Conservation (phyloP, 1,140 invertebrate genomes). For the Hirudo medicinalis region DNA sequence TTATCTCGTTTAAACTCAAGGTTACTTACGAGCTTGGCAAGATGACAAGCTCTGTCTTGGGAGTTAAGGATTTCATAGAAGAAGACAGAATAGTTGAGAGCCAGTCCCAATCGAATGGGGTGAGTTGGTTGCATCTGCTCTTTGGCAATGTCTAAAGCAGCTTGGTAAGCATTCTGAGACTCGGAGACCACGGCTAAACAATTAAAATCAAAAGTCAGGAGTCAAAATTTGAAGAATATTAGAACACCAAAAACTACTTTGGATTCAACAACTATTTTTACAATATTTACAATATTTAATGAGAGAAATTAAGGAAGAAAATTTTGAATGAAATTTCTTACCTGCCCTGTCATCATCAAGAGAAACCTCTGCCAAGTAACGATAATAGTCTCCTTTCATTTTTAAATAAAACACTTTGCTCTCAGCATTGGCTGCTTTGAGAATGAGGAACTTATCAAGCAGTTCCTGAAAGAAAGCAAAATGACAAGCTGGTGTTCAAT, state of each 20-base stretch:
- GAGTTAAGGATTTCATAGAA: constrained; percentile 97
- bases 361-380: constrained; percentile 96
- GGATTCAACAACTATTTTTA: neutral
- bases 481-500: neutral
- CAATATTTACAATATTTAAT: neutral
- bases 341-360: constrained; percentile 32
- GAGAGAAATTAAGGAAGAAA: no score
- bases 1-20: neutral
- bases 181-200: constrained; percentile 18
- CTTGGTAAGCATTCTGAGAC: constrained; percentile 78
- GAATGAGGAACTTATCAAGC: constrained; percentile 58
- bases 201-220: neutral
- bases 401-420: constrained; percentile 98
- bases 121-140: constrained; percentile 92
- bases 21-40: constrained; percentile 56
- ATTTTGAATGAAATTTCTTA: neutral
- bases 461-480: constrained; percentile 15
- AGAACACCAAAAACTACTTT: neutral
- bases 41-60: constrained; percentile 52
- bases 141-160: constrained; percentile 89
- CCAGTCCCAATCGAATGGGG: constrained; percentile 67
- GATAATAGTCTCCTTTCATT: constrained; percentile 98
- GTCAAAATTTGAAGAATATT: neutral
- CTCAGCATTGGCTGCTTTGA: constrained; percentile 79
- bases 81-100: constrained; percentile 88